A percentile compares a stretch with the other conserved stretches of the same genome.
phyloP scores from a whole-genome alignment of 2,113 vertebrate species.

The Mixornis gularis region DNA sequence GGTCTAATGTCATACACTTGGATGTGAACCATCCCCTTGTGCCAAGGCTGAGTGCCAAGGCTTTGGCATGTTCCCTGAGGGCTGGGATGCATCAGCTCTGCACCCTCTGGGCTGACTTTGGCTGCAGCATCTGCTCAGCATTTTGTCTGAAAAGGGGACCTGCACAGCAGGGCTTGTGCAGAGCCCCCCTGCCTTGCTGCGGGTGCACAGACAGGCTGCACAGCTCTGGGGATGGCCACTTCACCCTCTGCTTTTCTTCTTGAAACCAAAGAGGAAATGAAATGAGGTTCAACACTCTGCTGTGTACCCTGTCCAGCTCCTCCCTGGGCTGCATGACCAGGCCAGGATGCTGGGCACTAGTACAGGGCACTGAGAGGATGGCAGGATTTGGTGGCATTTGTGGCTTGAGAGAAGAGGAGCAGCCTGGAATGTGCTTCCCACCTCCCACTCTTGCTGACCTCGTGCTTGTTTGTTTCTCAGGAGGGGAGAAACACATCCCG shows the following conservation, averaged over 20 bases:
- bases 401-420: neutral
- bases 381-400: neutral
- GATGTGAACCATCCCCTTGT: neutral
- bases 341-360: neutral
- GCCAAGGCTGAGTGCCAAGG: slow-evolving; percentile 9
- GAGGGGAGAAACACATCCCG: neutral
- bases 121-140: neutral
- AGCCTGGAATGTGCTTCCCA: neutral
- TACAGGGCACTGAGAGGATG: neutral
- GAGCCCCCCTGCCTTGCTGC: neutral
- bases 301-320: neutral
- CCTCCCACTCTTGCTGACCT: neutral
- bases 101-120: neutral
- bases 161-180: accelerated
- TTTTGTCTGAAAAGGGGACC: neutral
- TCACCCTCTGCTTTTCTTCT: neutral
- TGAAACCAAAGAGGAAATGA: neutral
- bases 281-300: neutral
- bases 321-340: accelerated
- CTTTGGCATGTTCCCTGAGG: neutral
- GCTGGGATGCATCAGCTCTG: accelerated
- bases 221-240: accelerated
- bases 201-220: neutral
- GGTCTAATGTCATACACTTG: neutral
- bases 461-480: neutral